Evolutionary conservation across 2,797 vertebrate genomes (phyloP), one percentile per base, ranked within the genome.

Genomic region (Enteromius anoplus): DNA sequence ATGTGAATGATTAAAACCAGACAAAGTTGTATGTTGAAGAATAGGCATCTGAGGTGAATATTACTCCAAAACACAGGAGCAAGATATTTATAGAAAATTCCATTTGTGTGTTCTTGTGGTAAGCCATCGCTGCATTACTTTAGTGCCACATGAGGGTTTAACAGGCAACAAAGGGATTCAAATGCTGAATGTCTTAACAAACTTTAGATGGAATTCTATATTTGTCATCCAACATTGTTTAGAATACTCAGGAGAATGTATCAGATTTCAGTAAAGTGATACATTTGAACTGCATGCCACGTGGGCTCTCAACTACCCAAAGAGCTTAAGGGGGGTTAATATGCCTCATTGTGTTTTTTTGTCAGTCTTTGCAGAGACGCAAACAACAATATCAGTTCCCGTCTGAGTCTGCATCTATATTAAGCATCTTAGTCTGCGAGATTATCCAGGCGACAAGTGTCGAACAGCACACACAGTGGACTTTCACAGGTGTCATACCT

Each of bases 401-500:
- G 60, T 88, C 81, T 77, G 87, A 82, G 83, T 55, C 17, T 12
- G 68, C 23, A 34, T 91, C 93, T 93, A 94, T 93, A 94, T 87
- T 91, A 90, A 91, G 93, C 89, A 89, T 91, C 83, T 84, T 62
- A 88, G 87, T 84, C 89, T 84, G 66, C 32, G 77, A 89, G 92
- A 92, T 94, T 93, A 93, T 84, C 71, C 75, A 91, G 91, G 89
- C 88, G 89, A 86, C 91, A 88, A 88, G 86, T 91, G 91, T 75
- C 5, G 86, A 83, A 79, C 84, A 85, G n/a, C 88, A 81, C 86
- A 89, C 85, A 87, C 88, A 26, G 84, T 89, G 81, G 66, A 84
- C 89, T 89, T 83, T 82, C 90, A 92, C 91, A 92, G 91, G 90
- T 93, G 92, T 92, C 92, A 78, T 90, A 86, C 89, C 86, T 89